phyloP scores from a whole-genome alignment of 2,888 invertebrate species.

The Drosophila recens region DNA sequence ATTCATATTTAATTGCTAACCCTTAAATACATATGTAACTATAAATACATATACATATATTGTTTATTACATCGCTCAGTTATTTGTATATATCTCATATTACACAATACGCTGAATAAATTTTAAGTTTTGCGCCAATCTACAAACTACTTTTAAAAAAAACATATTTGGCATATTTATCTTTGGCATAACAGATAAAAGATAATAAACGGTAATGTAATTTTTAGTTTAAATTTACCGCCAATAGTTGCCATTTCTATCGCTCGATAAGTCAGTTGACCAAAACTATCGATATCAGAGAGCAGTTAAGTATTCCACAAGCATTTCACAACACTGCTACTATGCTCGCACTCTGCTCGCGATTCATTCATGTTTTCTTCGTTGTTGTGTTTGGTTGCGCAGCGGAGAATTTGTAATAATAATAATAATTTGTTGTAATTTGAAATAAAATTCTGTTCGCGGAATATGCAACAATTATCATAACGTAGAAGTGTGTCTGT shows the following conservation, averaged over 20 bases:
- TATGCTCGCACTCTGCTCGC: not conserved
- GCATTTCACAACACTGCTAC: slow-evolving; percentile 35
- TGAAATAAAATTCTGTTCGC: slow-evolving; percentile 11
- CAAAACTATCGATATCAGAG: slow-evolving; percentile 22
- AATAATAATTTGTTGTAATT: slow-evolving; percentile 15
- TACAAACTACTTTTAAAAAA: no score
- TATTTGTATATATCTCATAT: slow-evolving; percentile 49
- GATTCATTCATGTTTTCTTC: slow-evolving; percentile 53
- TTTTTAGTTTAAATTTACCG: no score
- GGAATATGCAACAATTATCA: slow-evolving; percentile 52
- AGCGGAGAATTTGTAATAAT: no score
- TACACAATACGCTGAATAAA: slow-evolving; percentile 62
- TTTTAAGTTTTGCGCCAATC: slow-evolving; percentile 62
- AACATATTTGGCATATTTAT: no score
- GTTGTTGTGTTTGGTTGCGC: slow-evolving; percentile 44
- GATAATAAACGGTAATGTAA: no score
- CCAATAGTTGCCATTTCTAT: slow-evolving; percentile 16
- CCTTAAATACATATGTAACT: slow-evolving; percentile 7
- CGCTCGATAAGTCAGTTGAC: slow-evolving; percentile 12
- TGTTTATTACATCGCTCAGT: slow-evolving; percentile 52
- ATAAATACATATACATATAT: slow-evolving; percentile 19
- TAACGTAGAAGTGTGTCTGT: slow-evolving; percentile 29
- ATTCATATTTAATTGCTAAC: slow-evolving; percentile 25
- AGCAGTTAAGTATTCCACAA: not conserved
- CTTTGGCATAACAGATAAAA: no score